Conservation (phyloP, 2,113 vertebrate species). For the Mola mola region DNA sequence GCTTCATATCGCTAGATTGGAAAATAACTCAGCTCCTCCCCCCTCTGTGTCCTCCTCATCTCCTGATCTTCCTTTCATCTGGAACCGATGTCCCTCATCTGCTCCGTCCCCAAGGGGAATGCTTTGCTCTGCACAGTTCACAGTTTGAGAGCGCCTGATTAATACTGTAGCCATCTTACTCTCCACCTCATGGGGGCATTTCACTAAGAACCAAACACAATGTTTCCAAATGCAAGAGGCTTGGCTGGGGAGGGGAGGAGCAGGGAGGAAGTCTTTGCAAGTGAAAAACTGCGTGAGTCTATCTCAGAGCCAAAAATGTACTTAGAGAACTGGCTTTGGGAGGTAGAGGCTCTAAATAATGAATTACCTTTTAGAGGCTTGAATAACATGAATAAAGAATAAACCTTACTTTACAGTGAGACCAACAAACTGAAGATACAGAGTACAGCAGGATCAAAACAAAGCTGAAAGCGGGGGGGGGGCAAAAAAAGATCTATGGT, state of each 20-base stretch:
- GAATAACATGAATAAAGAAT: slow-evolving; percentile 80
- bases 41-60: slow-evolving; percentile 26
- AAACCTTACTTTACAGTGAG: slow-evolving; percentile 60
- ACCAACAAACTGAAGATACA: slow-evolving; percentile 37
- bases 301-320: slow-evolving; percentile 75
- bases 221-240: slow-evolving; percentile 47
- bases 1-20: slow-evolving; percentile 68
- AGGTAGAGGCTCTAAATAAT: slow-evolving; percentile 77
- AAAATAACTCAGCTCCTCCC: slow-evolving; percentile 68
- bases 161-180: slow-evolving; percentile 73
- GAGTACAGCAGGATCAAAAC: slow-evolving; percentile 28
- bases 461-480: not conserved
- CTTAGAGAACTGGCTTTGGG: slow-evolving; percentile 75
- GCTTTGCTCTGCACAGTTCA: slow-evolving; percentile 70
- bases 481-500: slow-evolving; percentile 14
- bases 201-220: slow-evolving; percentile 56
- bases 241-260: not conserved
- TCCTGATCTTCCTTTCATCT: slow-evolving; percentile 72
- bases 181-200: slow-evolving; percentile 59
- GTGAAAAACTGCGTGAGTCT: slow-evolving; percentile 59
- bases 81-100: slow-evolving; percentile 78
- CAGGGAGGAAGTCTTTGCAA: slow-evolving; percentile 38
- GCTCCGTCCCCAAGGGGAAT: slow-evolving; percentile 71
- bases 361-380: slow-evolving; percentile 74
- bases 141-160: slow-evolving; percentile 72